Evolutionary conservation across 2,888 invertebrate genomes (phyloP).

Genomic region (Macaria liturata): DNA sequence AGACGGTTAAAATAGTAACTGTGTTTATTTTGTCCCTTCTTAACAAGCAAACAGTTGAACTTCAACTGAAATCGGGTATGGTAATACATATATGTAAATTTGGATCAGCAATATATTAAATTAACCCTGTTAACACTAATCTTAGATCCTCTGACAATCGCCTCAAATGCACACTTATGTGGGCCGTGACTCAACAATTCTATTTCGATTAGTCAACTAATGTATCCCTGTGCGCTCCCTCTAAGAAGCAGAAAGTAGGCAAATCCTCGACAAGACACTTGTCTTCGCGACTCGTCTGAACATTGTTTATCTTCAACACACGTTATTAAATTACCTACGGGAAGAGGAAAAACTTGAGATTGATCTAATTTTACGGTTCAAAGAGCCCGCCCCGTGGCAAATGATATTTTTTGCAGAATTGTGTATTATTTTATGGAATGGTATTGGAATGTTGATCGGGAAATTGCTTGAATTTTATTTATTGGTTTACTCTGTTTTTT

Average conservation of each 20-base stretch:
- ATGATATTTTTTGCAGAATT: slow-evolving; percentile 9
- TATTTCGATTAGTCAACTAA: too few relatives aligned
- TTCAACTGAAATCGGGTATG: too few relatives aligned
- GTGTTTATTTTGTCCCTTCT: too few relatives aligned
- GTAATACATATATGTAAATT: too few relatives aligned
- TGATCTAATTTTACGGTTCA: slow-evolving; percentile 23
- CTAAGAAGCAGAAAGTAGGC: slow-evolving; percentile 3
- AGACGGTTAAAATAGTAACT: too few relatives aligned
- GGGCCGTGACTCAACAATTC: too few relatives aligned
- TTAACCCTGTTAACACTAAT: too few relatives aligned
- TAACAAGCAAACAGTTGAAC: too few relatives aligned
- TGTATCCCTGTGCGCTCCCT: neutral
- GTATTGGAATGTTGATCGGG: neutral
- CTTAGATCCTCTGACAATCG: too few relatives aligned
- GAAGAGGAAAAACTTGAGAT: slow-evolving; percentile 22
- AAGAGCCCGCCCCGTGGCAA: slow-evolving; percentile 9
- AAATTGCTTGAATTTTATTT: neutral
- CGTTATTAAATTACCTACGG: slow-evolving; percentile 20
- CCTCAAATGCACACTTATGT: too few relatives aligned
- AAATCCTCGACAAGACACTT: slow-evolving; percentile 3
- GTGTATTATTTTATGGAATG: slow-evolving; percentile 7
- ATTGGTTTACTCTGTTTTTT: too few relatives aligned
- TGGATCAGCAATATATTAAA: too few relatives aligned
- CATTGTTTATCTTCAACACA: slow-evolving; percentile 14
- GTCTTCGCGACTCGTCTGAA: slow-evolving; percentile 8